phyloP scores from a whole-genome alignment of 2,888 invertebrate genomes.

The Drosophila ezoana region DNA sequence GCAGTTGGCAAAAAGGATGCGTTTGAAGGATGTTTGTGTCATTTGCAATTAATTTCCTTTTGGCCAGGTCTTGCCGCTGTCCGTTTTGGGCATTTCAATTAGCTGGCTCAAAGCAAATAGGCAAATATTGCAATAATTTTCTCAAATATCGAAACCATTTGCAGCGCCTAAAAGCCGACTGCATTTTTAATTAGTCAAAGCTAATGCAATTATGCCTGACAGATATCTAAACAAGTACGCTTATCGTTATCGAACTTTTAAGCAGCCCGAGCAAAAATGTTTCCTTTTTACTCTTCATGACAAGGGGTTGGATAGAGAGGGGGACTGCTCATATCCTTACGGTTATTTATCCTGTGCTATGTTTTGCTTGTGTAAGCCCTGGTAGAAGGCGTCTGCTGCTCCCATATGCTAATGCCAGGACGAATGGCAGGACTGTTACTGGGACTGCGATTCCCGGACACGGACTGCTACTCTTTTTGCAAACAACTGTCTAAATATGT shows the following conservation, averaged over 20 bases:
- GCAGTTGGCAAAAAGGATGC: constrained; percentile 54
- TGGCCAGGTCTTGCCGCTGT: constrained; percentile 68
- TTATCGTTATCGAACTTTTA: constrained; percentile 51
- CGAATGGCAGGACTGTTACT: constrained; percentile 29
- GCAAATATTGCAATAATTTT: constrained; percentile 65
- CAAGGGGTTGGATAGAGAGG: neutral
- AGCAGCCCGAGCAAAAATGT: constrained; percentile 28
- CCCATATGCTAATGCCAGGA: constrained; percentile 71
- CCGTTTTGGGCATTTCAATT: constrained; percentile 69
- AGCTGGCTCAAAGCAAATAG: constrained; percentile 55
- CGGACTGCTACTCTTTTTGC: constrained; percentile 36
- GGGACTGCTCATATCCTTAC: constrained; percentile 12
- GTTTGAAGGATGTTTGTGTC: constrained; percentile 71
- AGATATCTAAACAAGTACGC: constrained; percentile 39
- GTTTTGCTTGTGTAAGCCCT: constrained; percentile 47
- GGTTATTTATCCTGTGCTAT: constrained; percentile 37
- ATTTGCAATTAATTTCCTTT: constrained; percentile 77
- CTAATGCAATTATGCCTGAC: constrained; percentile 62
- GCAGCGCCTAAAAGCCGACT: constrained; percentile 70
- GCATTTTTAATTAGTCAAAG: constrained; percentile 70
- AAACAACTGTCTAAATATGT: constrained; percentile 73
- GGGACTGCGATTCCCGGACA: constrained; percentile 6
- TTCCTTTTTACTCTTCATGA: constrained; percentile 45
- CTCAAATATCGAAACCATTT: constrained; percentile 43
- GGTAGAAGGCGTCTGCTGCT: constrained; percentile 40